phyloP scores from a whole-genome alignment of 2,888 invertebrate genomes.

The Mesodorylaimus sp. region DNA sequence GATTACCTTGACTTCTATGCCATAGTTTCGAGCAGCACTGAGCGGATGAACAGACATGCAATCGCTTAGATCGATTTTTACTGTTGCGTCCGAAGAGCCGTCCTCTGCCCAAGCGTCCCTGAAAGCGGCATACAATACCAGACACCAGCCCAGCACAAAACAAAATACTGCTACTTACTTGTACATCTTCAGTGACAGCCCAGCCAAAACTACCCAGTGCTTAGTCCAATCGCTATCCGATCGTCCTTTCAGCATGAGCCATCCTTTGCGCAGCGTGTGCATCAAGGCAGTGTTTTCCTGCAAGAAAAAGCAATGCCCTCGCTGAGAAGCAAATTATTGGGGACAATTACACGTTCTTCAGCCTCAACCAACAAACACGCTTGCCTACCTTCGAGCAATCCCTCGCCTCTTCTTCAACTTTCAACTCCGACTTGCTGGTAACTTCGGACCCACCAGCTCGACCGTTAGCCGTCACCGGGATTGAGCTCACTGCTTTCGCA shows the following conservation, averaged over 20 bases:
- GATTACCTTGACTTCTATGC: constrained; percentile 26
- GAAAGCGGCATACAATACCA: constrained; percentile 12
- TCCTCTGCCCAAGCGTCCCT: constrained; percentile 28
- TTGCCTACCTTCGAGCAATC: no score
- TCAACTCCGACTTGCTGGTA: no score
- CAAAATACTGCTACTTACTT: constrained; percentile 16
- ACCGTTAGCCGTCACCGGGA: no score
- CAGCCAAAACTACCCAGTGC: constrained; percentile 28
- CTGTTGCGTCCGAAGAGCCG: constrained; percentile 10
- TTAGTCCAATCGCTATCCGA: constrained; percentile 25
- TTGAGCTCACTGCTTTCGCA: no score
- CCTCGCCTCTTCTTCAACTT: no score
- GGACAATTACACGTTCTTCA: no score
- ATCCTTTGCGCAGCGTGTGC: constrained; percentile 27
- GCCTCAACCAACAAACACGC: no score
- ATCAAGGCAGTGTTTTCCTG: constrained; percentile 6
- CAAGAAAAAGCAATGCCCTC: no score
- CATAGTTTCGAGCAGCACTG: constrained; percentile 23
- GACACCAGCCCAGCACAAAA: background rate
- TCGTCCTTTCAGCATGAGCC: constrained; percentile 26
- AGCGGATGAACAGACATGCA: constrained; percentile 27
- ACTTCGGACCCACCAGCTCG: no score
- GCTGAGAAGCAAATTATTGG: no score
- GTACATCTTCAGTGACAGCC: constrained; percentile 23
- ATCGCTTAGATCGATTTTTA: constrained; percentile 23